Evolutionary conservation across 2,888 invertebrate species (phyloP).

Genomic region (Platycheirus albimanus): DNA sequence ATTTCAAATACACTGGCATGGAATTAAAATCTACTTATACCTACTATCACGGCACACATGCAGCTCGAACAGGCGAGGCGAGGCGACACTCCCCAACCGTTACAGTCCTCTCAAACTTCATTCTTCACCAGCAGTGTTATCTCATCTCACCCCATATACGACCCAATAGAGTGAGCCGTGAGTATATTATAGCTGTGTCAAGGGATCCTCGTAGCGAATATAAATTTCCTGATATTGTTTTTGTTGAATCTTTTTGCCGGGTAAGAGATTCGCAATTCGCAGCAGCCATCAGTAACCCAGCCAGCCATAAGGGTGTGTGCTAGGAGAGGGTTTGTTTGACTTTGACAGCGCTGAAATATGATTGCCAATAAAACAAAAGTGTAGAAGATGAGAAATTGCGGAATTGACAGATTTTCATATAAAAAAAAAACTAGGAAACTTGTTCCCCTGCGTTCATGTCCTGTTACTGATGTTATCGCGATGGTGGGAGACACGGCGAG

Average conservation of each 20-base stretch:
- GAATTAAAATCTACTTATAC: too few relatives aligned
- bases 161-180: neutral
- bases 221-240: slow-evolving; percentile 45
- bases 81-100: too few relatives aligned
- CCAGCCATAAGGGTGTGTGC: too few relatives aligned
- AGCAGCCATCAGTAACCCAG: too few relatives aligned
- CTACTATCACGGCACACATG: too few relatives aligned
- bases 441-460: slow-evolving; percentile 1
- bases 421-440: slow-evolving; percentile 20
- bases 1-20: too few relatives aligned
- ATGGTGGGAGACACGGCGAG: too few relatives aligned
- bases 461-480: neutral
- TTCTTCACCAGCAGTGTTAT: too few relatives aligned
- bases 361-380: slow-evolving; percentile 58
- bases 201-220: slow-evolving; percentile 47
- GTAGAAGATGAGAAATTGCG: slow-evolving; percentile 51
- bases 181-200: slow-evolving; percentile 18
- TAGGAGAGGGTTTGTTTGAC: slow-evolving; percentile 3
- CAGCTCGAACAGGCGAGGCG: too few relatives aligned
- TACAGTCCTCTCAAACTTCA: too few relatives aligned
- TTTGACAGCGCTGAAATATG: slow-evolving; percentile 45
- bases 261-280: too few relatives aligned
- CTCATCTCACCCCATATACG: neutral
- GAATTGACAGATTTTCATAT: slow-evolving; percentile 59
- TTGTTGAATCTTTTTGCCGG: too few relatives aligned